These are phyloP conservation scores for Tetrao urogallus DNA, from an alignment of 2,113 vertebrate genomes.

Conservation along the genomic window DNA sequence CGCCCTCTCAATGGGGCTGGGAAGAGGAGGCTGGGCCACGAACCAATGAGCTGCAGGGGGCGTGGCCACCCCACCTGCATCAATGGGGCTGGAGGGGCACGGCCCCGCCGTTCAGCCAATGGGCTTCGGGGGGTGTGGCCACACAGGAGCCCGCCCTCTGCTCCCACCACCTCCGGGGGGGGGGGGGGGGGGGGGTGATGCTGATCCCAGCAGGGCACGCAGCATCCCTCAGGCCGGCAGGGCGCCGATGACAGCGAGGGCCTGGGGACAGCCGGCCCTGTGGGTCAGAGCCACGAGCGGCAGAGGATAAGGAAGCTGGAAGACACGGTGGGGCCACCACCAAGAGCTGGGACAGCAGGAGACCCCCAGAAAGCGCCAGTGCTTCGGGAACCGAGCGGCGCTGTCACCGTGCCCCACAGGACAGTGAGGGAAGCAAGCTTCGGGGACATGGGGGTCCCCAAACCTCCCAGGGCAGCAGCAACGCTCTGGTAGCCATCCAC, in stretches of 20 bases:
- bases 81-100: neutral
- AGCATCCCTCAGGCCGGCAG: neutral
- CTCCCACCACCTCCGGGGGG: fast-evolving
- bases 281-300: neutral
- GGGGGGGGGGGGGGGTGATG: neutral
- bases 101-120: neutral
- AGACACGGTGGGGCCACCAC: neutral
- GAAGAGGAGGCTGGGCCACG: neutral
- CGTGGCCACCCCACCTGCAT: neutral
- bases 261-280: too few relatives aligned
- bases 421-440: fast-evolving
- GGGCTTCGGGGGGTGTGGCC: neutral
- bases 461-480: neutral
- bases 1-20: neutral
- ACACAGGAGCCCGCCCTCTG: neutral
- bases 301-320: neutral
- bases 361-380: neutral
- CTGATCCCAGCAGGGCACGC: neutral
- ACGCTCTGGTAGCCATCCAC: fast-evolving
- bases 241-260: fast-evolving
- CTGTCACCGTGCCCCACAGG: too few relatives aligned
- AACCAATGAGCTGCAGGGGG: neutral
- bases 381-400: neutral
- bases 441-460: neutral
- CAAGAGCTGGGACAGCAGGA: neutral